phyloP scores from a whole-genome alignment of 2,797 vertebrate species.

The Enteromius treurensis region DNA sequence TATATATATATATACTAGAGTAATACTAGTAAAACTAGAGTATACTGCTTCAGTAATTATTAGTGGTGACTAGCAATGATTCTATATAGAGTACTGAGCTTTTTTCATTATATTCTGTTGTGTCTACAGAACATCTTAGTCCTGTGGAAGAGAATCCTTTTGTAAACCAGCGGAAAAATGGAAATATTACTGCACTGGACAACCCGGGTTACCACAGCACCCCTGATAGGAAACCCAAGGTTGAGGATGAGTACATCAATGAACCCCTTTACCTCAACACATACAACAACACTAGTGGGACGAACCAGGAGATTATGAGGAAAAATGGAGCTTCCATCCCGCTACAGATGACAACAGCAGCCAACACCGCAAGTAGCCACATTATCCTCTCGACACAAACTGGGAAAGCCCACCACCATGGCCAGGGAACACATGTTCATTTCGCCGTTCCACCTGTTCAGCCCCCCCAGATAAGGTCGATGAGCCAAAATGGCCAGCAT shows the following conservation, averaged over 20 bases:
- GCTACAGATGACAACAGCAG: conserved; percentile 64
- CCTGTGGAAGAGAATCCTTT: conserved; percentile 98
- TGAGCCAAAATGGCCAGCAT: conserved; percentile 65
- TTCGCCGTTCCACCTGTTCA: conserved; percentile 70
- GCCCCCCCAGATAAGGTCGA: conserved; percentile 61
- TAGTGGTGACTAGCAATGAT: not conserved
- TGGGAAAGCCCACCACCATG: conserved; percentile 69
- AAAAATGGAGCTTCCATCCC: conserved; percentile 85
- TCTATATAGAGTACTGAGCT: not conserved
- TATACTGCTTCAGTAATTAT: not conserved
- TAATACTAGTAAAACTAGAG: not conserved
- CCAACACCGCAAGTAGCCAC: conserved; percentile 51
- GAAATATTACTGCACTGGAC: conserved; percentile 92
- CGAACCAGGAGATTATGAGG: conserved; percentile 83
- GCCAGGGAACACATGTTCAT: conserved; percentile 67
- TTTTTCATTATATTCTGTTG: not conserved
- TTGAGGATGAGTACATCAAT: conserved; percentile 92
- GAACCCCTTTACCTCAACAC: conserved; percentile 97
- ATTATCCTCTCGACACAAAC: conserved; percentile 71
- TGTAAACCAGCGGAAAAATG: conserved; percentile 89
- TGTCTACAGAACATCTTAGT: conserved; percentile 86
- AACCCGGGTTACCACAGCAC: conserved; percentile 92
- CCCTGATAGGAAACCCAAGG: conserved; percentile 82
- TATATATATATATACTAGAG: too few relatives aligned
- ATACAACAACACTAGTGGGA: conserved; percentile 82